phyloP scores from a whole-genome alignment of 2,113 vertebrate genomes.

The Semnopithecus entellus region DNA sequence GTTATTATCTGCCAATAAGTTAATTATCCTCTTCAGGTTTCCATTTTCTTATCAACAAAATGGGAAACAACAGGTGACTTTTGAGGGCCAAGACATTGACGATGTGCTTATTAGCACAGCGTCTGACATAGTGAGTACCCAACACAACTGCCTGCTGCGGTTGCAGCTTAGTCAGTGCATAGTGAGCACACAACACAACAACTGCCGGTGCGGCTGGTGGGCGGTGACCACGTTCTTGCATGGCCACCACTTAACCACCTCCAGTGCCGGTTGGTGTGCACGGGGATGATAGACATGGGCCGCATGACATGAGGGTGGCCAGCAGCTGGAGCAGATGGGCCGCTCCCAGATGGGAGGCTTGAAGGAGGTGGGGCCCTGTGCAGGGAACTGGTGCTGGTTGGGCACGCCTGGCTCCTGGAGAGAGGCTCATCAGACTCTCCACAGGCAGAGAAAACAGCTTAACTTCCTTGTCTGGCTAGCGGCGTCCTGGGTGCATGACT shows the following conservation, averaged over 20 bases:
- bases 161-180: no score
- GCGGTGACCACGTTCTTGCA: neutral
- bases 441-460: neutral
- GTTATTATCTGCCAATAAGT: neutral
- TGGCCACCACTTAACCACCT: neutral
- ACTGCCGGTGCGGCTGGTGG: neutral
- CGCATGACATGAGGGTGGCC: rapidly evolving
- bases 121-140: neutral
- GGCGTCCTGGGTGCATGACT: neutral
- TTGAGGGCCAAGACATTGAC: neutral
- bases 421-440: neutral
- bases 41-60: conserved; percentile 30
- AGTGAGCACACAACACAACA: neutral
- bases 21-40: neutral
- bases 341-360: neutral
- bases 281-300: neutral
- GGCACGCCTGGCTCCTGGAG: neutral
- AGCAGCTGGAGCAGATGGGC: neutral
- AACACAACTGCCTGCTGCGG: no score
- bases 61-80: neutral
- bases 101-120: neutral
- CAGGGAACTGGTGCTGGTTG: neutral
- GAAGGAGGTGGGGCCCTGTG: neutral
- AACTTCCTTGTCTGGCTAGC: neutral
- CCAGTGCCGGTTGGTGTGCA: neutral